Base-by-base conservation (phyloP, 2,797 vertebrate species). In the Hippopotamyrus pictus region DNA sequence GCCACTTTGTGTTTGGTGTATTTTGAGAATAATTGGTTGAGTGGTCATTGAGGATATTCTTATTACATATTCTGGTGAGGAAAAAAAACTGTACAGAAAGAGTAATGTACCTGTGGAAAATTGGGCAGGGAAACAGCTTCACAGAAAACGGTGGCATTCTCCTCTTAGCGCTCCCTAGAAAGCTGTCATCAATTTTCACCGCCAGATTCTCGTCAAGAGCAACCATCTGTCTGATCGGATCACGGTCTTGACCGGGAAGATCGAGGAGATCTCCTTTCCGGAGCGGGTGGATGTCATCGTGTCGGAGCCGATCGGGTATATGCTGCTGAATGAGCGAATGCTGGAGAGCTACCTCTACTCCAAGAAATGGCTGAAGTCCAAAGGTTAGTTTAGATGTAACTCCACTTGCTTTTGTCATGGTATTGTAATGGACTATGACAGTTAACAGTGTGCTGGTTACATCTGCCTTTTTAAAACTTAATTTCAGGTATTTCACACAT, bases 321-420 rank as follows among this genome's bases (percentile, higher is more conserved):
- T 97, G 96, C 93, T 97, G 83, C 95, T 97, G 87, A 96, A 93
- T 62, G 96, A 96, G 76, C 94, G 94, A 53, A 95, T 95, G 93
- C 86, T 97, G 91, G 95, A 96, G 89, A 96, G 94, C 92, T 97
- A 96, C 92, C 93, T 97, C 73, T 92, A 94, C n/a, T 95, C 96
- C 89, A 96, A 95, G 91, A 96, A 96, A 84, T 96, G 96, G 95
- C 92, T 97, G 83, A 97, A 97, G 92, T 94, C 96, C 57, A 94
- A 95, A 17, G 96, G 96, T 97, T 91, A 92, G 93, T 89, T 33
- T 2, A 82, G 62, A 85, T 17, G 44, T 29, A 5, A 33, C 22
- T 8, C 50, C 41, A 22, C 22, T 6, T 41, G 89, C 84, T 76
- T 50, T 48, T 12, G n/a, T 85, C 22, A 54, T 41, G 8, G 19